phyloP scores from a whole-genome alignment of 2,888 invertebrate genomes.

The Drosophila pseudotalamancana region DNA sequence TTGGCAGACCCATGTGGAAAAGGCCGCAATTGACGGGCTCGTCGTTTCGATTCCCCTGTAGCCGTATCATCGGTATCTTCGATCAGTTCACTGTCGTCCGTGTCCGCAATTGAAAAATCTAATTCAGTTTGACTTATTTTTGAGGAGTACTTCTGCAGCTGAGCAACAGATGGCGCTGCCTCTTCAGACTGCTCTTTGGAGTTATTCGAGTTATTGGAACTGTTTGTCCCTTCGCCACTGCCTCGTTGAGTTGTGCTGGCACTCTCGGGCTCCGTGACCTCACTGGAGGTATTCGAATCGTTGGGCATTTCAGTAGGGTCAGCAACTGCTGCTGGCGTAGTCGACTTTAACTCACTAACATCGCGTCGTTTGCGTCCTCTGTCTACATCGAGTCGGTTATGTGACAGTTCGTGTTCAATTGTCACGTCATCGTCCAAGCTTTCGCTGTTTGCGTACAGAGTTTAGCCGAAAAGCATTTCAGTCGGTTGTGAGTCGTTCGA shows the following conservation, averaged over 20 bases:
- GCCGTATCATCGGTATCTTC: constrained; percentile 55
- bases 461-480: constrained; percentile 58
- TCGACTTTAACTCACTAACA: constrained; percentile 8
- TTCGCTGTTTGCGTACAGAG: constrained; percentile 68
- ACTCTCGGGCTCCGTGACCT: constrained; percentile 44
- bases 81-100: constrained; percentile 8
- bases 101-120: constrained; percentile 15
- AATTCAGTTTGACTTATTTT: constrained; percentile 42
- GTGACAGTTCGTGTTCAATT: constrained; percentile 59
- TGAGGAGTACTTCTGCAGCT: constrained; percentile 56
- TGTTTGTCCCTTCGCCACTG: constrained; percentile 36
- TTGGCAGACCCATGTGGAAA: constrained; percentile 47
- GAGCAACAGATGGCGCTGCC: constrained; percentile 6
- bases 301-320: constrained; percentile 19
- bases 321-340: constrained; percentile 13
- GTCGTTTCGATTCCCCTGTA: constrained; percentile 74
- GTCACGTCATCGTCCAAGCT: constrained; percentile 62
- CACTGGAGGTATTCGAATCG: constrained; percentile 53
- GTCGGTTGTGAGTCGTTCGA: constrained; percentile 53
- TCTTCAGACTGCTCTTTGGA: constrained; percentile 51
- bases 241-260: neutral
- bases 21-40: constrained; percentile 81
- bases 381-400: constrained; percentile 70
- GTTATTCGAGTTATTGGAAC: constrained; percentile 37
- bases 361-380: constrained; percentile 54